Evolutionary conservation across 2,797 vertebrate species (phyloP).

Genomic region (Sylvia borin): DNA sequence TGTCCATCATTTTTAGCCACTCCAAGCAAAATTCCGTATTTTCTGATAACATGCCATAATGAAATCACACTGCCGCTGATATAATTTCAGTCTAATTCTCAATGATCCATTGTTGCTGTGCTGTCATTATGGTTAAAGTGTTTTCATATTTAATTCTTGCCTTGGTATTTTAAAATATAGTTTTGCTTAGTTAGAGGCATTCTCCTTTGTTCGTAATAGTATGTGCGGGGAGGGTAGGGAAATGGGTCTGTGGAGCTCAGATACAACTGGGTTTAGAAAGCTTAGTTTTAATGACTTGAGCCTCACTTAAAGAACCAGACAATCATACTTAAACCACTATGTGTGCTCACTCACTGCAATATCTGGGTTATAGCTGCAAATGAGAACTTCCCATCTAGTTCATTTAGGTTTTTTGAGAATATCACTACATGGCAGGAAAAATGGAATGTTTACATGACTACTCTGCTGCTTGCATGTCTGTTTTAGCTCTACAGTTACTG

Average conservation of each 20-base stretch:
- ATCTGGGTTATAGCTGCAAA: not conserved
- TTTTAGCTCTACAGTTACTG: not conserved
- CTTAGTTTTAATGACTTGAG: not conserved
- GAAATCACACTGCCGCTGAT: not conserved
- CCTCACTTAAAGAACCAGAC: not conserved
- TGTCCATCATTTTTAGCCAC: not conserved
- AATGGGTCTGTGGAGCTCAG: not conserved
- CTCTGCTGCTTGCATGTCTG: not conserved
- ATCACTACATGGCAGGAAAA: not conserved
- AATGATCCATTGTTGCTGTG: not conserved
- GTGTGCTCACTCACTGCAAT: not conserved
- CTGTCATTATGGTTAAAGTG: not conserved
- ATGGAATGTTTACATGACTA: not conserved
- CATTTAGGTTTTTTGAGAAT: not conserved
- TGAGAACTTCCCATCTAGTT: not conserved
- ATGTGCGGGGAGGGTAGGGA: not conserved
- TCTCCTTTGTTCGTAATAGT: not conserved
- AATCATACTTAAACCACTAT: not conserved
- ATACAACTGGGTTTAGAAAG: not conserved
- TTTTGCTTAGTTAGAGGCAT: not conserved
- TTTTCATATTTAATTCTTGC: not conserved
- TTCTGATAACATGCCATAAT: not conserved
- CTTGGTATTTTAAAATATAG: not conserved
- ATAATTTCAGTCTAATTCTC: not conserved
- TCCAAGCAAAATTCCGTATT: not conserved